Conservation (phyloP, 2,113 vertebrate species). For the Progne subis region DNA sequence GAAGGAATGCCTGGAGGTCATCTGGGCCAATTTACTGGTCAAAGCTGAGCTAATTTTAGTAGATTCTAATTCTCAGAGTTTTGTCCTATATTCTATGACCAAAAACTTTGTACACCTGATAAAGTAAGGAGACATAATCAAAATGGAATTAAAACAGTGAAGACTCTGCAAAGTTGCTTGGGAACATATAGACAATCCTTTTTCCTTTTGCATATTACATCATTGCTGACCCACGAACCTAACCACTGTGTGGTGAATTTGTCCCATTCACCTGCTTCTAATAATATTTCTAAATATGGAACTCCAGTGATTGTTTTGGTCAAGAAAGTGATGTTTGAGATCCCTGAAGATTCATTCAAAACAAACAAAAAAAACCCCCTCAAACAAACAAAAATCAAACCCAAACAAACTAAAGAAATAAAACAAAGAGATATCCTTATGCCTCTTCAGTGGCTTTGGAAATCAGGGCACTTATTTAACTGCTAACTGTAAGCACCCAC, state of each 20-base stretch:
- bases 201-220: not conserved
- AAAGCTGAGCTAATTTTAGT: not conserved
- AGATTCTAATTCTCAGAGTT: not conserved
- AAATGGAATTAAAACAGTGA: not conserved
- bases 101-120: not conserved
- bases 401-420: not conserved
- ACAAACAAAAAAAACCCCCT: not conserved
- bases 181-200: fast-evolving
- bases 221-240: not conserved
- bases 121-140: not conserved
- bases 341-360: not conserved
- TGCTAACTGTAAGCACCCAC: not conserved
- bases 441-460: not conserved
- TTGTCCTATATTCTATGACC: not conserved
- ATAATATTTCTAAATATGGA: not conserved
- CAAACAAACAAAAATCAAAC: not conserved
- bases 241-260: not conserved
- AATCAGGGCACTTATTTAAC: constrained; percentile 56
- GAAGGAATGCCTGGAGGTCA: not conserved
- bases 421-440: not conserved
- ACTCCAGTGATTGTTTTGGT: not conserved
- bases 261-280: not conserved
- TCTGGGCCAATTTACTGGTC: not conserved
- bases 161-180: not conserved
- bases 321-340: not conserved